Conservation (phyloP, 92 coral and sea anemone species). For the Phenganax stokvisi region DNA sequence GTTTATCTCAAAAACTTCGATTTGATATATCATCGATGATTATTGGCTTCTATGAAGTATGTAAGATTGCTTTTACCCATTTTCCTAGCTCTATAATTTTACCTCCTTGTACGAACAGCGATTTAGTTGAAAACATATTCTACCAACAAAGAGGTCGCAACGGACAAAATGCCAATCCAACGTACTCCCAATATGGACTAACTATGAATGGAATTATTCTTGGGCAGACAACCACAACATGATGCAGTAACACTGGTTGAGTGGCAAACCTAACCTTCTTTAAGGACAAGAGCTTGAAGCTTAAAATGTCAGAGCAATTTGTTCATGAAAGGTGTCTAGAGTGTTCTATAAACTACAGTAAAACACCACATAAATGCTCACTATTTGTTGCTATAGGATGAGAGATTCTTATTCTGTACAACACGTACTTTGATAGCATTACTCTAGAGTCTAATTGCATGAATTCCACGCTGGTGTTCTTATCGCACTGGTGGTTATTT, state of each 20-base stretch:
- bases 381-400: too few species aligned
- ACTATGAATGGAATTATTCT: constrained; percentile 47
- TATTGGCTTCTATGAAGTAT: constrained; percentile 27
- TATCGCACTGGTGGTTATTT: too few species aligned
- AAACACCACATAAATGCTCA: too few species aligned
- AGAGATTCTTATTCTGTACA: too few species aligned
- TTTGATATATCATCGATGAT: constrained; percentile 38
- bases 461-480: too few species aligned
- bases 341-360: too few species aligned
- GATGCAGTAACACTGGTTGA: constrained; percentile 25
- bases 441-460: too few species aligned
- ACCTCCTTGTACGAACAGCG: constrained; percentile 30
- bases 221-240: constrained; percentile 48
- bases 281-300: background rate
- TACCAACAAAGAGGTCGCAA: constrained; percentile 43
- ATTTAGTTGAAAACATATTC: constrained; percentile 43
- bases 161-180: constrained; percentile 55
- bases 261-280: background rate
- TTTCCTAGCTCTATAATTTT: constrained; percentile 26
- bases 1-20: background rate
- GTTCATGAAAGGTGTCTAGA: too few species aligned
- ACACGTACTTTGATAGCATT: too few species aligned
- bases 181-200: constrained; percentile 49
- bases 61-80: background rate
- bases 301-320: background rate